Percentiles rank a stretch among this genome's conserved stretches.
These are phyloP conservation scores for Casuarius casuarius DNA, from an alignment of 2,113 vertebrate species.

Conservation along the genomic window DNA sequence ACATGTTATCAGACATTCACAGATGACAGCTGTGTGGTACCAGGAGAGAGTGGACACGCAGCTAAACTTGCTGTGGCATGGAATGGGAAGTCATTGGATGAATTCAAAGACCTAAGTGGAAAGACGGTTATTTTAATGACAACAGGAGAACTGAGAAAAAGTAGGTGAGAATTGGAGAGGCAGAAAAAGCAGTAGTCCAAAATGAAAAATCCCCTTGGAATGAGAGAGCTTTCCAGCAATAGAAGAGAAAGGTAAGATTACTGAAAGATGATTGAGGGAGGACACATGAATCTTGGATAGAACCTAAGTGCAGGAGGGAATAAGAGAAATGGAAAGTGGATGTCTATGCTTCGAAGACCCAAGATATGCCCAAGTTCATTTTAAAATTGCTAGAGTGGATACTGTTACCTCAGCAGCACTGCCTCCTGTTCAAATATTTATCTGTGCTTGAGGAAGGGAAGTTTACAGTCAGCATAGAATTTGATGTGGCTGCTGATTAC, in stretches of 20 bases:
- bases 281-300: background rate
- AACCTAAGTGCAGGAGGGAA: background rate
- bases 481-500: background rate
- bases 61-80: background rate
- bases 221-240: background rate
- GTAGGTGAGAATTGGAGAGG: background rate
- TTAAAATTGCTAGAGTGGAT: background rate
- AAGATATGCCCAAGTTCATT: background rate
- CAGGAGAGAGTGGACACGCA: rapidly evolving
- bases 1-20: background rate
- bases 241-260: background rate
- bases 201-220: background rate
- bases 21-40: background rate
- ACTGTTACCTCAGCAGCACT: background rate
- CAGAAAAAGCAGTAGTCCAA: background rate
- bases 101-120: background rate
- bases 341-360: background rate
- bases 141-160: background rate
- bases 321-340: background rate
- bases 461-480: background rate
- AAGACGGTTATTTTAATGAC: background rate
- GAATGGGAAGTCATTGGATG: rapidly evolving
- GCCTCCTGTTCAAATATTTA: background rate
- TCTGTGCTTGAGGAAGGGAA: background rate
- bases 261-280: background rate